These are phyloP conservation scores for Camponotus vicinus DNA, from an alignment of 1,140 invertebrate genomes.

Conservation along the genomic window DNA sequence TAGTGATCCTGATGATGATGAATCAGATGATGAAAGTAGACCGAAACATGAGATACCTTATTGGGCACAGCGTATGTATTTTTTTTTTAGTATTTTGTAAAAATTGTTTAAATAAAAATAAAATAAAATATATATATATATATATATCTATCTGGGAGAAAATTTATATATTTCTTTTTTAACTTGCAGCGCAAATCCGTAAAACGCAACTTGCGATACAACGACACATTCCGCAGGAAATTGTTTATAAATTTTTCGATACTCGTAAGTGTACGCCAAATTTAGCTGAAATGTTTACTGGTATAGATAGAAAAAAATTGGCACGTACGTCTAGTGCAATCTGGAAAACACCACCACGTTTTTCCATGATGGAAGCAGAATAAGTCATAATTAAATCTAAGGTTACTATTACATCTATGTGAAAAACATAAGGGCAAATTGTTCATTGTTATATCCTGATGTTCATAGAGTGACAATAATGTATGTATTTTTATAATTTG, in stretches of 20 bases:
- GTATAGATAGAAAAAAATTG: constrained; percentile 88
- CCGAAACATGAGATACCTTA: constrained; percentile 85
- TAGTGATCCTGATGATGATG: constrained; percentile 86
- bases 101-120: constrained; percentile 46
- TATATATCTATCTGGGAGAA: background rate
- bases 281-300: constrained; percentile 89
- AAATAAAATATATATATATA: no score
- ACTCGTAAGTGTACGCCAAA: constrained; percentile 89
- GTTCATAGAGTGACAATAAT: constrained; percentile 15
- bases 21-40: constrained; percentile 87
- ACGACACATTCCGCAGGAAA: constrained; percentile 77
- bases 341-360: constrained; percentile 90
- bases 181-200: constrained; percentile 78
- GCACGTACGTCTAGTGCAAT: constrained; percentile 90
- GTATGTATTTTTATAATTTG: constrained; percentile 29
- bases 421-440: constrained; percentile 2
- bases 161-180: constrained; percentile 71
- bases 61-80: constrained; percentile 86
- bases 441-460: constrained; percentile 34
- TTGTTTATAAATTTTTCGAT: constrained; percentile 88
- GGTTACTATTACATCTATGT: background rate
- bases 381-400: constrained; percentile 15
- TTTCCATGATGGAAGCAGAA: constrained; percentile 80
- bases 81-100: constrained; percentile 41
- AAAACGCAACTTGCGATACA: constrained; percentile 79